Evolutionary conservation across 2,888 invertebrate species (phyloP).

Genomic region (Ethmia dodecea): DNA sequence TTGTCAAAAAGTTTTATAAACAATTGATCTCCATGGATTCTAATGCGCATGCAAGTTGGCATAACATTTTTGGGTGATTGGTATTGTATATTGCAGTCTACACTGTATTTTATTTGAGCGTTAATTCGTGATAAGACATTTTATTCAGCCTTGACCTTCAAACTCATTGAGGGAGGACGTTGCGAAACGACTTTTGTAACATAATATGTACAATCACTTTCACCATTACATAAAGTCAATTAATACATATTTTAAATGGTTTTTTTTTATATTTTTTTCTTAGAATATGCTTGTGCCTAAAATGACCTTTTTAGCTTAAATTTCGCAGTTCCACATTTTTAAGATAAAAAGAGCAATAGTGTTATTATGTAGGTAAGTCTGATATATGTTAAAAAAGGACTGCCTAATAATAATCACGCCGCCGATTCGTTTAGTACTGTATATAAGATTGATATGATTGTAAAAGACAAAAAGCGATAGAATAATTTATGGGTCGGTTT

Average conservation of each 20-base stretch:
- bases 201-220: constrained; percentile 6
- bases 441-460: no score
- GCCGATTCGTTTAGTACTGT: no score
- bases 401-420: no score
- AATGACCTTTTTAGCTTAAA: constrained; percentile 26
- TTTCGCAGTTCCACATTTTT: constrained; percentile 42
- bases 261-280: constrained; percentile 37
- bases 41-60: constrained; percentile 49
- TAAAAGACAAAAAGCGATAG: no score
- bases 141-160: constrained; percentile 63
- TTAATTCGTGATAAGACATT: no score
- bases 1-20: constrained; percentile 59
- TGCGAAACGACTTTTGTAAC: constrained; percentile 12
- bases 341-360: constrained; percentile 3
- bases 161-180: constrained; percentile 38
- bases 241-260: constrained; percentile 57
- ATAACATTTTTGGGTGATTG: constrained; percentile 32
- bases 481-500: no score
- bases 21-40: constrained; percentile 58
- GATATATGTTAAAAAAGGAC: constrained; percentile 57
- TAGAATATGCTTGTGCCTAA: constrained; percentile 51
- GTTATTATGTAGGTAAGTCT: constrained; percentile 24
- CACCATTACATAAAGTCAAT: constrained; percentile 45
- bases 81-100: constrained; percentile 38
- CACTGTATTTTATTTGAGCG: no score